Evolutionary conservation across 2,797 vertebrate species (phyloP).

Genomic region (Gallinago nigripennis): DNA sequence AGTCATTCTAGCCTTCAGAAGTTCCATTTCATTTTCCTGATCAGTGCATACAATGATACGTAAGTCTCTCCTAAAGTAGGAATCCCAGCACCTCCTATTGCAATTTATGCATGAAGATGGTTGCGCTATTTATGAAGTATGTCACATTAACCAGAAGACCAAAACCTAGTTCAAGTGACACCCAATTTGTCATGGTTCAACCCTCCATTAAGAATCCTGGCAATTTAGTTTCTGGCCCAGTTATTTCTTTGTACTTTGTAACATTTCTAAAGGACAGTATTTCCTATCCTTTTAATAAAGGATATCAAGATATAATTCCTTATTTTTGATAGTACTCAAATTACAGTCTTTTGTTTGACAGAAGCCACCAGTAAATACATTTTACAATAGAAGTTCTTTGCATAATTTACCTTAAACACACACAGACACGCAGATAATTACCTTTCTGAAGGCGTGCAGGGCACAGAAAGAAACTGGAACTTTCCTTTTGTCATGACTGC

Average conservation of each 20-base stretch:
- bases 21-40: not conserved
- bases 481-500: constrained; percentile 84
- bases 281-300: not conserved
- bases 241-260: not conserved
- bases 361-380: not conserved
- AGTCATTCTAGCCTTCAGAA: not conserved
- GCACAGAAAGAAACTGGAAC: constrained; percentile 81
- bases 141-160: not conserved
- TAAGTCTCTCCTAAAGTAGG: not conserved
- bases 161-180: not conserved
- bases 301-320: not conserved
- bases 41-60: not conserved
- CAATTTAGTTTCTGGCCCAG: not conserved
- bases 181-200: not conserved
- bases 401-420: not conserved
- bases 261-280: not conserved
- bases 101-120: not conserved
- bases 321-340: not conserved
- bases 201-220: not conserved
- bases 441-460: constrained; percentile 81
- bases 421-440: constrained; percentile 52
- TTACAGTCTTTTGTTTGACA: not conserved
- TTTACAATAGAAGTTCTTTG: not conserved
- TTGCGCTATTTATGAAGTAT: rapidly evolving
- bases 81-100: not conserved